Evolutionary conservation across 2,797 vertebrate genomes (phyloP).

Genomic region (Pelochelys cantorii): DNA sequence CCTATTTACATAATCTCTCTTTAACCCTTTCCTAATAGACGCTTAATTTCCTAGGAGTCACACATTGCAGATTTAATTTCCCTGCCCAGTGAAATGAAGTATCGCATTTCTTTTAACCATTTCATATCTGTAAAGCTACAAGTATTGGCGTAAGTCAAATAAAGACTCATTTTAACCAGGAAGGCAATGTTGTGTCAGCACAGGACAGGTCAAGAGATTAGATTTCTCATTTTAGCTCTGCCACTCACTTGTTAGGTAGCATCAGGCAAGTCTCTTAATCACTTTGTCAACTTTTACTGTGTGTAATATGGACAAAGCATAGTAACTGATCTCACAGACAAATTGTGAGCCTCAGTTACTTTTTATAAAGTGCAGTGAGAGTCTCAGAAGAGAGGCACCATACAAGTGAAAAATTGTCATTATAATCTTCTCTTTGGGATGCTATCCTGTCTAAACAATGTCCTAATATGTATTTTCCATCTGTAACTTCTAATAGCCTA

Average conservation of each 20-base stretch:
- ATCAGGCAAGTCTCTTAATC: background rate
- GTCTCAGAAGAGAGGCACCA: accelerated
- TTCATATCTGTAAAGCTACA: constrained; percentile 42
- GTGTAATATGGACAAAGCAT: background rate
- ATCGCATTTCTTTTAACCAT: background rate
- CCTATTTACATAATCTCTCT: constrained; percentile 80
- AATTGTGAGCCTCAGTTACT: background rate
- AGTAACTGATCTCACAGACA: background rate
- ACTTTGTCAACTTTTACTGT: background rate
- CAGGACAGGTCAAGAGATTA: background rate
- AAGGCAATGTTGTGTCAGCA: background rate
- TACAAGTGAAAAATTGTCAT: background rate
- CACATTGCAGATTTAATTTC: constrained; percentile 71
- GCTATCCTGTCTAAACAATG: background rate
- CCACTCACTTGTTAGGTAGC: background rate
- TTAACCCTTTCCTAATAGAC: constrained; percentile 78
- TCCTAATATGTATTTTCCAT: background rate
- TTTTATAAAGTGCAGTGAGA: background rate
- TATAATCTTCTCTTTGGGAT: background rate
- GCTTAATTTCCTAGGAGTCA: constrained; percentile 72
- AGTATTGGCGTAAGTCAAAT: background rate
- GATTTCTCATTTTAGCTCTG: background rate
- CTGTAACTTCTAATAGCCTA: background rate
- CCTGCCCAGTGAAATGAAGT: constrained; percentile 60
- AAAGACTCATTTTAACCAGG: background rate